Evolutionary conservation across 2,888 invertebrate species (phyloP).

Genomic region (Oxystoma pomonae): DNA sequence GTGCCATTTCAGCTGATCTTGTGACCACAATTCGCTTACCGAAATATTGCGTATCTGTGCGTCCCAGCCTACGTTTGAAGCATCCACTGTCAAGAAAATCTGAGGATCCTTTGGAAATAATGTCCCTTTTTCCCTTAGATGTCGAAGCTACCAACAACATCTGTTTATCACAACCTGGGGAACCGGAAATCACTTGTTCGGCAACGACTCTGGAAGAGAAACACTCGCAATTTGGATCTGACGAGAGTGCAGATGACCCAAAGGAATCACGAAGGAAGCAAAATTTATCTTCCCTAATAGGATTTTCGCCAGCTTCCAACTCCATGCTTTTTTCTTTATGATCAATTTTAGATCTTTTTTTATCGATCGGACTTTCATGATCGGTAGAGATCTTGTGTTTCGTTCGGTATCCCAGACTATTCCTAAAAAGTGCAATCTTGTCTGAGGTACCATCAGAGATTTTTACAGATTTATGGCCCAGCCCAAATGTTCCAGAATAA

Average conservation of each 20-base stretch:
- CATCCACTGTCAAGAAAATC: no score
- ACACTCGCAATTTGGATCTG: no score
- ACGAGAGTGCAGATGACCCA: slow-evolving; percentile 19
- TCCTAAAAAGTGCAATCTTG: slow-evolving; percentile 13
- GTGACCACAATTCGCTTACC: no score
- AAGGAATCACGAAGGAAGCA: slow-evolving; percentile 17
- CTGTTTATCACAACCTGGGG: slow-evolving; percentile 6
- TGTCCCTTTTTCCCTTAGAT: no score
- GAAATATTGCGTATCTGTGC: slow-evolving; percentile 19
- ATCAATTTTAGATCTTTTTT: no score
- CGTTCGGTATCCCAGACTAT: slow-evolving; percentile 19
- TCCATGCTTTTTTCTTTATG: no score
- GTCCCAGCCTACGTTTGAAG: no score
- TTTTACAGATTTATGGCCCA: slow-evolving; percentile 17
- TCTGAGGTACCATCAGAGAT: slow-evolving; percentile 6
- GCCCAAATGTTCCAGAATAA: slow-evolving; percentile 13
- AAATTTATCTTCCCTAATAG: slow-evolving; percentile 16
- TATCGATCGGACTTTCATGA: slow-evolving; percentile 3
- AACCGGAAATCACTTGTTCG: slow-evolving; percentile 2
- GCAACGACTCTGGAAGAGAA: slow-evolving; percentile 5
- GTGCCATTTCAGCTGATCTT: slow-evolving; percentile 23
- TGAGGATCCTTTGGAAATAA: no score
- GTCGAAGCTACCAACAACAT: no score
- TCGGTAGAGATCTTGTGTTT: slow-evolving; percentile 8
- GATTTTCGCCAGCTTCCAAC: no score